phyloP scores from a whole-genome alignment of 2,113 vertebrate genomes.

The Alaudala cheleensis region DNA sequence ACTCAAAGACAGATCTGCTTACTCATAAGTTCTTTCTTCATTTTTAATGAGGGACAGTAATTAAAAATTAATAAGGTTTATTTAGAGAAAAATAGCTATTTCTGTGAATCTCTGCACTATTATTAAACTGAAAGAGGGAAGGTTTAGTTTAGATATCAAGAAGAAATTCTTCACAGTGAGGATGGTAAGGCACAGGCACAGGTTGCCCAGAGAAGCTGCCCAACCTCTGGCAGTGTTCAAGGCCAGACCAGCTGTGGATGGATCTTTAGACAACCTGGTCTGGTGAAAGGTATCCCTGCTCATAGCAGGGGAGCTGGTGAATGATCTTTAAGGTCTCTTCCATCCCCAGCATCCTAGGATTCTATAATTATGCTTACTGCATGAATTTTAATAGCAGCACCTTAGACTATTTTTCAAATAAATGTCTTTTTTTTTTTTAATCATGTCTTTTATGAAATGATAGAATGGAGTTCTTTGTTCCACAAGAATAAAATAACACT shows the following conservation, averaged over 20 bases:
- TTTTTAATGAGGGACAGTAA: conserved; percentile 6
- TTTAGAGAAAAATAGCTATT: background rate
- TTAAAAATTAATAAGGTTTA: conserved; percentile 20
- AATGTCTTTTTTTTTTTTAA: background rate
- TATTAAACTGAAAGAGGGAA: background rate
- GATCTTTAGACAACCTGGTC: background rate
- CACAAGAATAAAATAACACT: background rate
- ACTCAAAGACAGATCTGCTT: background rate
- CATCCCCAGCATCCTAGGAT: background rate
- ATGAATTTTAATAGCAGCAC: background rate
- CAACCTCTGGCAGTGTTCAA: background rate
- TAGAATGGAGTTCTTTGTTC: background rate
- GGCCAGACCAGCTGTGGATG: background rate
- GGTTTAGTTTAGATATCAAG: background rate
- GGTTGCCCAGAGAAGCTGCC: background rate
- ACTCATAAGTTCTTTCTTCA: background rate
- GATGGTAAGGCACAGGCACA: background rate
- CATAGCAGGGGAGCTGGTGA: background rate
- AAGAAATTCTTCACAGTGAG: background rate
- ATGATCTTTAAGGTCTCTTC: background rate
- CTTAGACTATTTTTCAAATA: background rate
- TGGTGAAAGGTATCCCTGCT: background rate
- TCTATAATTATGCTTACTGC: background rate
- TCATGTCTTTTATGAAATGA: background rate
- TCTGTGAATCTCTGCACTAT: background rate